Evolutionary conservation across 2,888 invertebrate genomes (phyloP), one percentile per base, ranked within the genome.

Genomic region (Allophyes oxyacanthae): DNA sequence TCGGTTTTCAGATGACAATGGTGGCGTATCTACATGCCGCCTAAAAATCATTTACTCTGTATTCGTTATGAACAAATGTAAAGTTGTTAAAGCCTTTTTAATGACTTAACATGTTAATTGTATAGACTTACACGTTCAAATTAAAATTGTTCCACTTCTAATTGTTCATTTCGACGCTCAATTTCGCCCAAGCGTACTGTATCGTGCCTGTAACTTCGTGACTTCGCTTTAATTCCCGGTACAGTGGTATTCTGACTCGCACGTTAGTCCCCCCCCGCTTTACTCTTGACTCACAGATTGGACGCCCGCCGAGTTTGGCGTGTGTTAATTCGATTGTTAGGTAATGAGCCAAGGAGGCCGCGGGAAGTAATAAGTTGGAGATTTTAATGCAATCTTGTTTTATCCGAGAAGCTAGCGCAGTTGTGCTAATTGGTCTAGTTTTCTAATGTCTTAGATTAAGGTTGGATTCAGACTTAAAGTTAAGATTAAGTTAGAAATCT

Each of bases 311-410:
- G 60, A 50, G 55, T 72, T 59, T 56, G 71, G 44, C 57, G 48
- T 50, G 64, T 69, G 64, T 64, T 79, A 79, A 79, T 75, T 74
- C 56, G 65, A 79, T 79, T 77, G 60, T 25, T 50, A 48, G 67
- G 62, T 72, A 78, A 76, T 74, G 70, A 69, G 71, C 60, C 64
- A 49, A 52, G 62, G 60, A 58, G 59, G 46, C 64, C 37, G 49
- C 40, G 57, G 57, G 38, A 46, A 60, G 59, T 67, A 69, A 72
- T 67, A 74, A 76, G 60, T 60, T 49, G 60, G 58, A 61, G 45
- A 57, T 64, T 69, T 68, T 78, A 75, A 77, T 72, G 50, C 61
- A 71, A 67, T 78, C 59, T 53, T 48, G 50, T 46, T 52, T 55
- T 56, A 56, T 40, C 45, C 44, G 53, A 51, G 49, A 56, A 32